Conservation (phyloP, 2,888 invertebrate genomes). For the Torymus auratus region DNA sequence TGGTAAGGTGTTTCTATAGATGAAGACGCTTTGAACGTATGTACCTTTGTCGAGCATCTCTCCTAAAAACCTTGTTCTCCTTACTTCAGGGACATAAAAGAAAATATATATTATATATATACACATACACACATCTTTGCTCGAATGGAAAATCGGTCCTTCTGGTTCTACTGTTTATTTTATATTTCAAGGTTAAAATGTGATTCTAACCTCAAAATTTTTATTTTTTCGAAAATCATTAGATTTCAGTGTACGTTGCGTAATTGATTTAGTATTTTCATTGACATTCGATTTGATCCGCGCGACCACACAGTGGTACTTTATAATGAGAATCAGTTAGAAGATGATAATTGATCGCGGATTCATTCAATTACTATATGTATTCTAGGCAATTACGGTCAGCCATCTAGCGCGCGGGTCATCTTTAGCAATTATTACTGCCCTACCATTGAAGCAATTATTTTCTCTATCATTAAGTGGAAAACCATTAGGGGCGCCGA, state of each 20-base stretch:
- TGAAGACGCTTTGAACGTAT: constrained; percentile 67
- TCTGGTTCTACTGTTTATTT: neutral
- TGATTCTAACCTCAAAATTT: neutral
- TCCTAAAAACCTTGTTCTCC: constrained; percentile 59
- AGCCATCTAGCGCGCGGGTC: neutral
- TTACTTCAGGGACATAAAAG: constrained; percentile 52
- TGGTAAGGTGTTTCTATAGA: constrained; percentile 64
- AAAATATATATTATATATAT: constrained; percentile 49
- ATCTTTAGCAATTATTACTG: constrained; percentile 7
- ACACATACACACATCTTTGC: constrained; percentile 50
- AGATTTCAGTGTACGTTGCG: too few relatives aligned
- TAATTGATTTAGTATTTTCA: too few relatives aligned
- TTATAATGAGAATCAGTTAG: constrained; percentile 7
- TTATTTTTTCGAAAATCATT: too few relatives aligned
- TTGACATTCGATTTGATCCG: too few relatives aligned
- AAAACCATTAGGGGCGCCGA: constrained; percentile 34
- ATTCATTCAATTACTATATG: too few relatives aligned
- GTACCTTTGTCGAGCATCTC: constrained; percentile 59
- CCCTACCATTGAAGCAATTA: neutral
- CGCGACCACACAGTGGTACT: neutral
- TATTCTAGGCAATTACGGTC: neutral
- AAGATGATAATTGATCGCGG: constrained; percentile 1
- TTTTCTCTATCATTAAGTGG: neutral
- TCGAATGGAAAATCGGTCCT: constrained; percentile 49
- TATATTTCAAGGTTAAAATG: neutral